phyloP scores from a whole-genome alignment of 2,113 vertebrate genomes.

The Lophotis ruficrista region DNA sequence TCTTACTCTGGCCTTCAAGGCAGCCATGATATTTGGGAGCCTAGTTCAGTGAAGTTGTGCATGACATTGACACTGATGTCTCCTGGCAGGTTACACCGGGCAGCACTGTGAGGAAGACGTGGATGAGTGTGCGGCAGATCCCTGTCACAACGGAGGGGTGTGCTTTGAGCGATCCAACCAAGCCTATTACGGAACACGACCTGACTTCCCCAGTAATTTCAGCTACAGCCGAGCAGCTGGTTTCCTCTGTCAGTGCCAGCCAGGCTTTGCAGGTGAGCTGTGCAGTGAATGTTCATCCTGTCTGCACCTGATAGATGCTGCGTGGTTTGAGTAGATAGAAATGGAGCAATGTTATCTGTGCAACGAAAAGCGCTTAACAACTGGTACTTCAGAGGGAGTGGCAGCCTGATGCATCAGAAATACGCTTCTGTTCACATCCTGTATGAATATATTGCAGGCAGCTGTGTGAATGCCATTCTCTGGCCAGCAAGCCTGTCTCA shows the following conservation, averaged over 20 bases:
- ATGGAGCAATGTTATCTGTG: neutral
- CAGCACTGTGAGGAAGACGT: constrained; percentile 85
- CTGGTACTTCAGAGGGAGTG: neutral
- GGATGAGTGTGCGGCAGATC: constrained; percentile 83
- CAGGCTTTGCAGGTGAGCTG: constrained; percentile 85
- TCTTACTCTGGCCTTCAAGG: neutral
- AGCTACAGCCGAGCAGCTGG: constrained; percentile 81
- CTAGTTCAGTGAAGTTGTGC: neutral
- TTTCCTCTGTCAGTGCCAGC: constrained; percentile 85
- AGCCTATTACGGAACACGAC: constrained; percentile 68
- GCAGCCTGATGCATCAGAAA: neutral
- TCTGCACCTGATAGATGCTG: neutral
- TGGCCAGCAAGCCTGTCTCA: neutral
- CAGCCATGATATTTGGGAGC: neutral
- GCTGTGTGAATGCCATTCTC: neutral
- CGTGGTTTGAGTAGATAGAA: neutral
- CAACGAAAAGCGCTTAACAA: neutral
- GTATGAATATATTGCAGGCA: neutral
- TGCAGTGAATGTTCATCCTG: neutral
- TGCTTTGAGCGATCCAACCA: constrained; percentile 87
- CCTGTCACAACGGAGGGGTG: constrained; percentile 82
- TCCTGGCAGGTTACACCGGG: constrained; percentile 84
- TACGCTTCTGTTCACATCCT: neutral
- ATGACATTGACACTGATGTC: rapidly evolving
- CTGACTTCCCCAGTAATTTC: constrained; percentile 76